Base-by-base conservation (phyloP, 2,888 invertebrate genomes). In the Papilio protenor region DNA sequence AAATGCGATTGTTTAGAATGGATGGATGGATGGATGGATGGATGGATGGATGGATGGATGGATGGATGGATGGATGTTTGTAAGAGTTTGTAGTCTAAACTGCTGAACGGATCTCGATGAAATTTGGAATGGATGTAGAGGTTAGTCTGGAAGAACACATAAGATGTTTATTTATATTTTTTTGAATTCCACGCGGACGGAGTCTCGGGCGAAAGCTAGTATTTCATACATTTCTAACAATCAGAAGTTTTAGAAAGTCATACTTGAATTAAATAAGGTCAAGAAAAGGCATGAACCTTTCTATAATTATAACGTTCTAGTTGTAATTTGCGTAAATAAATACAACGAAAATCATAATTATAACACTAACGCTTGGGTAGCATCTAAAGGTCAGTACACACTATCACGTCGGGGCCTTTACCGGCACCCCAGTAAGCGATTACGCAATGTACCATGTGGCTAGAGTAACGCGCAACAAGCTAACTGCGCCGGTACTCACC, bases 371-470 rank as follows among this genome's bases (percentile, higher is more conserved):
- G 45, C 45, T n/a, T 66, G n/a, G 40, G 33, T 64, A n/a, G 18
- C 2, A 73, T 55, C 27, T 77, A 74, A 77, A 77, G 77, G 74
- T 77, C 77, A 74, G 16, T 74, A 59, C 77, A 77, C 77, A 77
- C 74, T 21, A 59, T 66, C 66, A 74, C 73, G 49, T 40, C 33
- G 40, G 40, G 12, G 18, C n/a, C 49, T 47, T 76, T 71, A 47
- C 55, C 45, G 59, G 61, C 61, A 70, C 73, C 74, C 73, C 45
- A 33, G 74, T 69, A 16, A 70, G 73, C 69, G 69, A 74, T 77
- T 71, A 70, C 70, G 61, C 74, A 74, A 69, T 55, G 69, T 55
- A 49, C 69, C 57, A 33, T 33, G 75, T 66, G 55, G 47, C 57
- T 23, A 40, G 21, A 76, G 69, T 59, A 69, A 47, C 64, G 23